Base-by-base conservation (phyloP, 2,888 invertebrate species). In the Eulithis testata region DNA sequence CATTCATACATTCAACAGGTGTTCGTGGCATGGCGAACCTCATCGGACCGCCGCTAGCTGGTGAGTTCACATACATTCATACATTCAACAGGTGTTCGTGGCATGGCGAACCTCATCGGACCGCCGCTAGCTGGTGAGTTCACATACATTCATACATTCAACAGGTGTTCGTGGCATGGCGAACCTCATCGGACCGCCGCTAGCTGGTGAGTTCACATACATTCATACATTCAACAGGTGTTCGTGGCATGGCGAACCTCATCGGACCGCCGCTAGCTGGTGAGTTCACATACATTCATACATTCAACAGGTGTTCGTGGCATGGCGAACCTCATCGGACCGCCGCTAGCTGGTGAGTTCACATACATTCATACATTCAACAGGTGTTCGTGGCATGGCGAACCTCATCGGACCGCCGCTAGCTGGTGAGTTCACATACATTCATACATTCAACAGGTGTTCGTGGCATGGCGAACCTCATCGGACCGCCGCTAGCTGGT, bases 401-500 rank as follows among this genome's bases (percentile, higher is more conserved):
- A 98, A 98, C 85, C 94, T 98, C 12, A 91, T 98, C 71, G 98
- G 98, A 55, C 98, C 99, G 37, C 97, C 98, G 1, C 82, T 98
- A 27, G 98, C 97, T 79, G 98, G 98, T 97, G 84, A 90, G 83
- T 81, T 7, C 4, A 31, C 21, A 21, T 21, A 21, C 21, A 21
- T 2, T 21, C 21, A 21, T 21, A 21, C 21, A 21, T 21, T 21
- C 21, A 21, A 21, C 21, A 21, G n/a, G n/a, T n/a, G n/a, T n/a
- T n/a, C n/a, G n/a, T n/a, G 99, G 99, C 2, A 88, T 98, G 43
- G 98, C 97, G 2, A 98, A 98, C 85, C 94, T 98, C 12, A 91
- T 98, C 71, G 98, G 98, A 55, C 98, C 99, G 37, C 97, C 98
- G 1, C 82, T 98, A 27, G 98, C 97, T 79, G 98, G 98, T 97